Evolutionary conservation across 1,140 invertebrate species (phyloP).

Genomic region (Aphelenchoides fujianensis): DNA sequence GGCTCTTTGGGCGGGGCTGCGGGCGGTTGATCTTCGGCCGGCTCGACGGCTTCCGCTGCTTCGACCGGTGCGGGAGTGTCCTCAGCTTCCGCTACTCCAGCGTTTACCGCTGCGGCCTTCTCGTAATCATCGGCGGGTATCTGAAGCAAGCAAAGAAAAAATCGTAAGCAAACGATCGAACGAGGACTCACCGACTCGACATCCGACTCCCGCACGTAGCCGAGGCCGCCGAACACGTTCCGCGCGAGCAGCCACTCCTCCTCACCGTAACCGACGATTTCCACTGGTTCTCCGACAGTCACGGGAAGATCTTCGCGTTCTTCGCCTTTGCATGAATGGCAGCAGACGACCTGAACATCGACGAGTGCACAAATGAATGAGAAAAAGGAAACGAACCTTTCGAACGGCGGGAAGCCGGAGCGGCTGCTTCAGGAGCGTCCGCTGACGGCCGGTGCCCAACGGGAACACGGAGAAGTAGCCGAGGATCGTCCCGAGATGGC

Average conservation of each 20-base stretch:
- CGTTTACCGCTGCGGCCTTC: too few relatives aligned
- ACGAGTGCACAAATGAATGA: background rate
- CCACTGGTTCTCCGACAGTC: background rate
- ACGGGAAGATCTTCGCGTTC: background rate
- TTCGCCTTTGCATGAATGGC: background rate
- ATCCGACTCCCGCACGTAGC: background rate
- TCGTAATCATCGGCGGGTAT: too few relatives aligned
- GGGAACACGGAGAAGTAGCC: background rate
- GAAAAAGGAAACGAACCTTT: too few relatives aligned
- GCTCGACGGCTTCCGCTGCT: too few relatives aligned
- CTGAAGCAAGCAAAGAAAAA: too few relatives aligned
- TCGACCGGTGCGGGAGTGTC: too few relatives aligned
- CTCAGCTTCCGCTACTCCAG: too few relatives aligned
- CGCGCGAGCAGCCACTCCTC: background rate
- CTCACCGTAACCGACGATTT: background rate
- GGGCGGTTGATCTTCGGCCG: too few relatives aligned
- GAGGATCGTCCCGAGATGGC: background rate
- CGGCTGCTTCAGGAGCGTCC: background rate
- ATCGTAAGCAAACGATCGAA: too few relatives aligned
- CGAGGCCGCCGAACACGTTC: background rate
- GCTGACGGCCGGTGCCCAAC: background rate
- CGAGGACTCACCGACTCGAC: background rate
- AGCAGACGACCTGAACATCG: background rate
- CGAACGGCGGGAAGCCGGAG: background rate
- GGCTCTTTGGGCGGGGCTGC: too few relatives aligned